Evolutionary conservation across 2,888 invertebrate genomes (phyloP), one percentile per base, ranked within the genome.

Genomic region (Reticulitermes lucifugus): DNA sequence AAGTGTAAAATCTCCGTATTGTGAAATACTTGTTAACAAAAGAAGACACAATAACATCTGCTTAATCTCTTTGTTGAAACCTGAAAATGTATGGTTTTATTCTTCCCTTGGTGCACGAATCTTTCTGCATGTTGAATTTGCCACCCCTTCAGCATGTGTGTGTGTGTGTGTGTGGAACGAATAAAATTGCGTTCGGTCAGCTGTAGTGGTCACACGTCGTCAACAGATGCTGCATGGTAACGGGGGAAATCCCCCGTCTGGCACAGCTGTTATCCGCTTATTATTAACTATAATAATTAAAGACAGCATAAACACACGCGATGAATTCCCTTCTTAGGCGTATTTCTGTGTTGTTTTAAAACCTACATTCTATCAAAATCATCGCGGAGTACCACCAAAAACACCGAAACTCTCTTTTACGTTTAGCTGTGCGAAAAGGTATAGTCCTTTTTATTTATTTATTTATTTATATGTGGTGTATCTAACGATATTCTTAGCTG

Each of bases 211-310:
- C 77, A 77, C 77, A 77, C 77, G 77, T 77, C 77, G 51, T 22
- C n/a, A 41, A 77, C 77, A 77, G 77, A 77, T 77, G 77, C 77
- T 77, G 46, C 77, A 14, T n/a, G 46, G n/a, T 46, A 43, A n/a
- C 73, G 41, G 6, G 29, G 46, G 41, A 7, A n/a, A 10, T 65
- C n/a, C 25, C 65, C 65, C 65, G 25, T 12, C 65, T n/a, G n/a
- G 65, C 65, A 65, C 65, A 65, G 65, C 65, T 65, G 65, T n/a
- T 65, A 12, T 6, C 25, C 29, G 77, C 77, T 65, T 65, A 77
- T 77, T 77, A 77, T 77, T 77, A 77, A 77, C 77, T 77, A 77
- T 77, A 41, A 73, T 73, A 73, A 77, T 77, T 77, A 77, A 77
- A 77, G n/a, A 46, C 4, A n/a, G 22, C 10, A 18, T 22, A 9